A percentile compares a stretch with the other conserved stretches of the same genome.
phyloP scores from a whole-genome alignment of 2,113 vertebrate genomes.

The Ceyx melanurus region DNA sequence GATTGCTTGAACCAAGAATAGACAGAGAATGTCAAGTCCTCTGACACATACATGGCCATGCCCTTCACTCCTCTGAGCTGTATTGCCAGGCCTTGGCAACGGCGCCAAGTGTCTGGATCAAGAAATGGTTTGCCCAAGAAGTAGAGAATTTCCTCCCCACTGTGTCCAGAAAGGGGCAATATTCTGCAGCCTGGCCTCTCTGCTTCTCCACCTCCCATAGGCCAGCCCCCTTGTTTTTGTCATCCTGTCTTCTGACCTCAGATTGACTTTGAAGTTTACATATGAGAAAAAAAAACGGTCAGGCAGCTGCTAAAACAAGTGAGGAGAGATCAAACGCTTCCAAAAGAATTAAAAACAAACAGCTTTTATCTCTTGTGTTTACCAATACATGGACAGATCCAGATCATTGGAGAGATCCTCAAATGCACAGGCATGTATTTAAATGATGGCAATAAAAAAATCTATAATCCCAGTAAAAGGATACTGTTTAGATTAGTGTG shows the following conservation, averaged over 20 bases:
- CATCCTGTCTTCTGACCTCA: constrained; percentile 60
- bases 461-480: neutral
- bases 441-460: neutral
- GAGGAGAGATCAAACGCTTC: constrained; percentile 27
- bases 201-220: neutral
- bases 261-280: constrained; percentile 69
- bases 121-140: neutral
- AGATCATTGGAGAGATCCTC: constrained; percentile 24
- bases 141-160: neutral
- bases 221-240: neutral
- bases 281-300: constrained; percentile 43
- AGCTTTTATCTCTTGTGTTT: constrained; percentile 62
- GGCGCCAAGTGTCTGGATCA: neutral
- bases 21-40: constrained; percentile 18
- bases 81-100: neutral
- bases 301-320: constrained; percentile 71
- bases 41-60: neutral
- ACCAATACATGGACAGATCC: constrained; percentile 48
- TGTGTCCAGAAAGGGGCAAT: neutral
- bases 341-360: constrained; percentile 63
- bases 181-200: neutral
- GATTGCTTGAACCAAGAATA: constrained; percentile 3
- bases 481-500: constrained; percentile 13
- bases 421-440: neutral
- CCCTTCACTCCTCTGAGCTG: neutral